A percentile compares a stretch with the other conserved stretches of the same genome.
These are phyloP conservation scores for Porites rus DNA, from an alignment of 92 coral and sea anemone species.

Conservation along the genomic window DNA sequence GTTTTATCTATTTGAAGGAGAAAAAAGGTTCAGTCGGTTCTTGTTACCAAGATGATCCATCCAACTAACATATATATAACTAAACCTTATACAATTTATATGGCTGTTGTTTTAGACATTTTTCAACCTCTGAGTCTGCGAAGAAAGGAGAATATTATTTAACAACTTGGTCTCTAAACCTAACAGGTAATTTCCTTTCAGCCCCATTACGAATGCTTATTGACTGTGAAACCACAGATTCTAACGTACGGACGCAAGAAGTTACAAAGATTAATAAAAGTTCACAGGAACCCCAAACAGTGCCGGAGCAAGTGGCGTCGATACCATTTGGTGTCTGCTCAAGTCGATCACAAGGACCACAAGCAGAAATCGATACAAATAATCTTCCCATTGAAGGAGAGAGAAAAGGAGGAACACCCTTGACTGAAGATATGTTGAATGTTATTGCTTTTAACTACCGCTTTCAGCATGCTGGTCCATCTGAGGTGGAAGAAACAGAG, in stretches of 20 bases:
- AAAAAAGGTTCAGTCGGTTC: no score
- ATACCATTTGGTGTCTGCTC: not conserved
- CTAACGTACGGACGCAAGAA: not conserved
- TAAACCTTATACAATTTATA: no score
- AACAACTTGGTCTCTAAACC: not conserved
- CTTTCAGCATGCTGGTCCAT: not conserved
- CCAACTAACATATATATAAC: no score
- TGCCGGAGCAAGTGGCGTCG: not conserved
- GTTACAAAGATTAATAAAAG: not conserved
- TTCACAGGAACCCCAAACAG: not conserved
- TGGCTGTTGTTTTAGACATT: no score
- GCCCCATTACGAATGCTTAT: not conserved
- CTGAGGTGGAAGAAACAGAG: not conserved
- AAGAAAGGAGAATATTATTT: no score
- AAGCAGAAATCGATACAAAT: not conserved
- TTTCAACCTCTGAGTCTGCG: no score
- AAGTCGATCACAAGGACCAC: not conserved
- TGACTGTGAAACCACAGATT: not conserved
- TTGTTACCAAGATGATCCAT: no score
- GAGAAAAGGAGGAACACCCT: not conserved
- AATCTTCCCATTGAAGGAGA: not conserved
- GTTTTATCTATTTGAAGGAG: no score
- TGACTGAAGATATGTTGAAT: not conserved
- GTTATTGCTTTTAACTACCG: not conserved
- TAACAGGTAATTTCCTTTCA: not conserved